These are phyloP conservation scores for Meliscaeva auricollis DNA, from an alignment of 2,888 invertebrate species.

Conservation along the genomic window DNA sequence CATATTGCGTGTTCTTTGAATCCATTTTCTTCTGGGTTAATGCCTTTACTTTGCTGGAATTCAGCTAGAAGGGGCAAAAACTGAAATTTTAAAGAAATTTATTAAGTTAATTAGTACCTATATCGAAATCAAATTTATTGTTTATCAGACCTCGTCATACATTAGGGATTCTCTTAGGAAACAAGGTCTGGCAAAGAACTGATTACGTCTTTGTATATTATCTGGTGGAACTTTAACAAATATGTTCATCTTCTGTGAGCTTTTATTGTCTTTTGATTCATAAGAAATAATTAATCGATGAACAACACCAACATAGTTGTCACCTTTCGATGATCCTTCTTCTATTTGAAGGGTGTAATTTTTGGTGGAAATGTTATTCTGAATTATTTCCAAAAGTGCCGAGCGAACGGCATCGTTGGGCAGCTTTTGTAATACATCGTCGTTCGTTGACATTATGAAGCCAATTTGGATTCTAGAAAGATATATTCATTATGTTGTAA, in stretches of 20 bases:
- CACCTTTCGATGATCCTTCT: slow-evolving; percentile 80
- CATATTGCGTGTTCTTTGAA: slow-evolving; percentile 79
- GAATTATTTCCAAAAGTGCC: slow-evolving; percentile 78
- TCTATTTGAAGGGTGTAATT: slow-evolving; percentile 76
- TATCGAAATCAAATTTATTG: neutral
- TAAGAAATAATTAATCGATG: slow-evolving; percentile 78
- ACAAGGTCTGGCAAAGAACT: slow-evolving; percentile 80
- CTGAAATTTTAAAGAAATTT: slow-evolving; percentile 46
- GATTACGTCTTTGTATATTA: slow-evolving; percentile 79
- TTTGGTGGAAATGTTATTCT: slow-evolving; percentile 69
- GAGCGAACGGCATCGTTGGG: slow-evolving; percentile 78
- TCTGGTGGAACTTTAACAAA: slow-evolving; percentile 81
- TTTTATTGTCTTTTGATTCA: neutral
- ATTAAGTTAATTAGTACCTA: too few species aligned
- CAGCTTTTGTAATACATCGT: slow-evolving; percentile 59
- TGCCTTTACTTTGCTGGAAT: slow-evolving; percentile 79
- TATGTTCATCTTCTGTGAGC: slow-evolving; percentile 67
- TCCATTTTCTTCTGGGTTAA: slow-evolving; percentile 71
- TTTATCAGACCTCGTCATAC: slow-evolving; percentile 79
- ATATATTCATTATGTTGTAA: neutral
- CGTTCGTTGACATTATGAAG: slow-evolving; percentile 29
- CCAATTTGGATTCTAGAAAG: neutral
- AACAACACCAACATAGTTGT: slow-evolving; percentile 81
- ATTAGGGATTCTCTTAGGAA: slow-evolving; percentile 80
- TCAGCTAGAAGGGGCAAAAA: slow-evolving; percentile 79